Evolutionary conservation across 2,888 invertebrate genomes (phyloP), one percentile per base, ranked within the genome.

Genomic region (Drosophila anceps): DNA sequence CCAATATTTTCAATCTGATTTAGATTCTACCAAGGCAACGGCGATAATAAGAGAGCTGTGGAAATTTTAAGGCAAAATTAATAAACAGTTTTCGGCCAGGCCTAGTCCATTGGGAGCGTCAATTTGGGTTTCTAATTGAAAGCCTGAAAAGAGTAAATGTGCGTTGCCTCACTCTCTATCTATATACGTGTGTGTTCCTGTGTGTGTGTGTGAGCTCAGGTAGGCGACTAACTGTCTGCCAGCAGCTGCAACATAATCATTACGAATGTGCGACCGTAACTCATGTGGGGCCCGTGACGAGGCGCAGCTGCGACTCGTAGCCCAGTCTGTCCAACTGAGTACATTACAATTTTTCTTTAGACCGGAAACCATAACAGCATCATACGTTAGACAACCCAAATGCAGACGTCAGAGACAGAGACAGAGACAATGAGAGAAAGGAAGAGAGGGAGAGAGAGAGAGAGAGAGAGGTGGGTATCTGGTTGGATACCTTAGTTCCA

Each of bases 171-270:
- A 13, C 44, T 31, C 15, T 29, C 18, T 48, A 35, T 29, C 37
- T 35, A 10, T 24, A 20, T 12, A 18, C 20, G 18, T 43, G 27
- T 43, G 50, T 54, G 50, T 15, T 15, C 15, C 7, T 37, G 27
- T 18, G 33, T 12, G 53, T 37, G 29, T 12, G 12, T 31, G 20
- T 13, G 44, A 15, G 20, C 24, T 13, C 44, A 62, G 78, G 51
- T 35, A 18, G 43, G 13, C 43, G 48, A 39, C 57, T 54, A 58
- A 53, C 63, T 50, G 69, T 48, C 64, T 50, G 58, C 60, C 63
- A 64, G 63, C 66, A 48, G 43, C 69, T 67, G 87, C 75, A 87
- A 82, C 79, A 58, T 70, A 81, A 84, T 87, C 87, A 69, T 87
- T 84, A 87, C 73, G 67, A 79, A 82, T 82, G 82, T 79, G 59